Evolutionary conservation across 2,113 vertebrate genomes (phyloP).

Genomic region (Lampris incognitus): DNA sequence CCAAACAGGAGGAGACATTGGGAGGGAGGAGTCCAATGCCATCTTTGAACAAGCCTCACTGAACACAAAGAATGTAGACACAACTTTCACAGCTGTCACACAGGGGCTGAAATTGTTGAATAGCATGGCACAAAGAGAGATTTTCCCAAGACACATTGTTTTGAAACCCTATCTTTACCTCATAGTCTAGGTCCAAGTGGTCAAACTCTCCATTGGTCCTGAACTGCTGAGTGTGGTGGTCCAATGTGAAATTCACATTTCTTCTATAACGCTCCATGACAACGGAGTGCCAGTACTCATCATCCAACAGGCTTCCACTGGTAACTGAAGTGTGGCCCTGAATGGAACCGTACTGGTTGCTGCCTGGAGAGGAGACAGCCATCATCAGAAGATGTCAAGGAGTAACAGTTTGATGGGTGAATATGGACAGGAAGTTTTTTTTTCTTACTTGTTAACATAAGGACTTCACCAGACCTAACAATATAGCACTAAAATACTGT

Average conservation of each 20-base stretch:
- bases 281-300: slow-evolving; percentile 96
- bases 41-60: too few relatives aligned
- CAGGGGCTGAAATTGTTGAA: too few relatives aligned
- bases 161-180: slow-evolving; percentile 81
- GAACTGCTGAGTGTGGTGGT: slow-evolving; percentile 91
- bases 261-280: slow-evolving; percentile 90
- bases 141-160: too few relatives aligned
- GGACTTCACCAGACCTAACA: too few relatives aligned
- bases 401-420: neutral
- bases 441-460: too few relatives aligned
- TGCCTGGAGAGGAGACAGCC: slow-evolving; percentile 81
- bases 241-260: slow-evolving; percentile 94
- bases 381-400: neutral
- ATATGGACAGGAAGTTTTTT: neutral
- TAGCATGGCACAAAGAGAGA: too few relatives aligned
- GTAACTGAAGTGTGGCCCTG: slow-evolving; percentile 92
- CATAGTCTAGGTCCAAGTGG: slow-evolving; percentile 95
- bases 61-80: too few relatives aligned
- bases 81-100: too few relatives aligned
- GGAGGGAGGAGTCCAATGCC: too few relatives aligned
- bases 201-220: slow-evolving; percentile 98
- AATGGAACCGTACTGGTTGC: slow-evolving; percentile 95
- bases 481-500: too few relatives aligned
- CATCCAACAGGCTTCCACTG: slow-evolving; percentile 93
- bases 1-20: too few relatives aligned